Evolutionary conservation across 2,888 invertebrate genomes (phyloP).

Genomic region (Meiosimyza platycephala): DNA sequence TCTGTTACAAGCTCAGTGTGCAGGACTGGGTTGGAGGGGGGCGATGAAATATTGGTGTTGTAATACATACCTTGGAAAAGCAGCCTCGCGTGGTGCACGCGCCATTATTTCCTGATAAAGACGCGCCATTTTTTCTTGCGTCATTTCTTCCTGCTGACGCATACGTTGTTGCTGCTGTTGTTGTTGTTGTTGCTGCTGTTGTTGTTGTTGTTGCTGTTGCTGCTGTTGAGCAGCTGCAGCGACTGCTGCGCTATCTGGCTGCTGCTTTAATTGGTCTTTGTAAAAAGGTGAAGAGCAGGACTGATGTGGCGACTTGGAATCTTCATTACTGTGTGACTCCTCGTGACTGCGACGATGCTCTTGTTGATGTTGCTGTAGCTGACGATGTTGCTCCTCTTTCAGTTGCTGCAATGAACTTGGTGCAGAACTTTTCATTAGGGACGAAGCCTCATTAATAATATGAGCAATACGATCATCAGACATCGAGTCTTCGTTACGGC

Average conservation of each 20-base stretch:
- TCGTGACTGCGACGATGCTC: slow-evolving; percentile 69
- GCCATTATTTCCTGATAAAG: slow-evolving; percentile 96
- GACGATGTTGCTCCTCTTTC: slow-evolving; percentile 68
- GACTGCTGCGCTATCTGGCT: slow-evolving; percentile 48
- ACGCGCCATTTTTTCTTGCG: slow-evolving; percentile 94
- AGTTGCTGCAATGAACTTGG: slow-evolving; percentile 53
- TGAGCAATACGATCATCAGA: slow-evolving; percentile 94
- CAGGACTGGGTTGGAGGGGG: neutral
- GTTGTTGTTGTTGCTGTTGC: slow-evolving; percentile 62
- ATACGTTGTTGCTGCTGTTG: slow-evolving; percentile 66
- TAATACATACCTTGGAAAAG: slow-evolving; percentile 79
- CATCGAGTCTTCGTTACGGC: slow-evolving; percentile 79
- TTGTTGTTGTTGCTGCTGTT: slow-evolving; percentile 59
- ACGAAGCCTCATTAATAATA: slow-evolving; percentile 92
- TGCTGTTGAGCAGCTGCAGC: slow-evolving; percentile 48
- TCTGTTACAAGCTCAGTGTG: slow-evolving; percentile 24
- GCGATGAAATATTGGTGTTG: slow-evolving; percentile 38
- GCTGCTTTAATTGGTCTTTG: slow-evolving; percentile 73
- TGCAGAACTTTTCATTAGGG: slow-evolving; percentile 79
- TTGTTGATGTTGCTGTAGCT: slow-evolving; percentile 70
- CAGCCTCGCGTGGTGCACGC: slow-evolving; percentile 80
- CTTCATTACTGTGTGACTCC: slow-evolving; percentile 81
- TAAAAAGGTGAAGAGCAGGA: slow-evolving; percentile 88
- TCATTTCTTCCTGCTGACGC: slow-evolving; percentile 75
- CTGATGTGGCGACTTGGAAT: slow-evolving; percentile 83